phyloP scores from a whole-genome alignment of 2,113 vertebrate genomes.

The Centropristis striata region DNA sequence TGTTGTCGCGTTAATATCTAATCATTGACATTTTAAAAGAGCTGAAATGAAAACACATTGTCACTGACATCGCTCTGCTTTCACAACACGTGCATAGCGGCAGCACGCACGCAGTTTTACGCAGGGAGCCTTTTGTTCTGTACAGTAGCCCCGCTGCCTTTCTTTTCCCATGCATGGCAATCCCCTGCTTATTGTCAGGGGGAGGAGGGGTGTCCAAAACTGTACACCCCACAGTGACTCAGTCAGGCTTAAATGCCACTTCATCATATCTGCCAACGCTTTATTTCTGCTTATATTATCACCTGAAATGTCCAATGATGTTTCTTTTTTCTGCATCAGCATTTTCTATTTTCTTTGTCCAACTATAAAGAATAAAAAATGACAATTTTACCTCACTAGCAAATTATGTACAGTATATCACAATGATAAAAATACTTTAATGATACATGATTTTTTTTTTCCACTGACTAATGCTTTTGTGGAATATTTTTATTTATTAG shows the following conservation, averaged over 20 bases:
- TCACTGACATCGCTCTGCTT: constrained; percentile 46
- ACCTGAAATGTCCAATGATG: not conserved
- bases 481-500: not conserved
- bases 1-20: not conserved
- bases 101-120: constrained; percentile 62
- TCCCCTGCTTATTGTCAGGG: constrained; percentile 29
- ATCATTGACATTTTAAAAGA: not conserved
- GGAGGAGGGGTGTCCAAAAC: constrained; percentile 25
- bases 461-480: not conserved
- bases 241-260: constrained; percentile 55
- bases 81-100: constrained; percentile 45
- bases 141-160: constrained; percentile 56
- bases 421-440: not conserved
- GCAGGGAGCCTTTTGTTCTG: constrained; percentile 74
- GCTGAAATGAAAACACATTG: constrained; percentile 20
- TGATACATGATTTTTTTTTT: not conserved
- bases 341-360: not conserved
- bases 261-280: constrained; percentile 15
- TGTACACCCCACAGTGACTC: constrained; percentile 59
- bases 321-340: not conserved
- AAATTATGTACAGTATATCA: not conserved
- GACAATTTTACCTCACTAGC: not conserved
- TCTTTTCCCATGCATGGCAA: constrained; percentile 46
- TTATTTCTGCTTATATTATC: not conserved
- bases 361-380: not conserved